Base-by-base conservation (phyloP, 2,888 invertebrate genomes). In the Epinotia brunnichana region DNA sequence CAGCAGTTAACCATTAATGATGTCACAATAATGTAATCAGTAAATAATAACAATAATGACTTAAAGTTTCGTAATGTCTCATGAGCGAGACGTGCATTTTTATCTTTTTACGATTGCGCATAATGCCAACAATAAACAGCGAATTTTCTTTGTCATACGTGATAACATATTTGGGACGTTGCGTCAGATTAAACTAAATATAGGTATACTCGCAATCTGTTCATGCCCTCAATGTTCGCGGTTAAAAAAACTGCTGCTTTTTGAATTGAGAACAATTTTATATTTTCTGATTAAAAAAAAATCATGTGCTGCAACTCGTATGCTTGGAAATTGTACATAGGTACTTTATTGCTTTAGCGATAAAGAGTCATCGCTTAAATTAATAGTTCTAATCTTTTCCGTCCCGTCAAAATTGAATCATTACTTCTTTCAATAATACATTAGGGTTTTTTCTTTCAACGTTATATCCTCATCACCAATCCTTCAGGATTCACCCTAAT, bases 1-100 rank as follows among this genome's bases (percentile, higher is more conserved):
- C 35, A 62, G 61, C 60, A 56, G 51, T 39, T 51, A 62, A 57
- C 61, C 51, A 9, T 61, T 53, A 35, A 70, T 73, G 73, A 68
- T 73, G 68, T 73, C 73, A 73, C 51, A 67, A 62, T 54, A 56
- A 60, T 60, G 59, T 70, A 70, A 72, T 67, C 67, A 54, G 61
- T 39, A n/a, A 61, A 57, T 53, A 60, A 35, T 56, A 68, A 54
- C 21, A 62, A 35, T 13, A 15, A 39, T 41, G 48, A 44, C 15
- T 54, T 39, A 11, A 29, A 48, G 35, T 60, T 60, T 24, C 66
- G 24, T 64, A 59, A 53, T 10, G 17, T 13, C 48, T 13, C 62
- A 69, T 62, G 57, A 13, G 17, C n/a, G 17, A 67, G 13, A 54
- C 66, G 66, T 67, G 60, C 35, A 62, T 24, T 62, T n/a, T 62